phyloP scores from a whole-genome alignment of 2,888 invertebrate genomes.

The Euzophera pinguis region DNA sequence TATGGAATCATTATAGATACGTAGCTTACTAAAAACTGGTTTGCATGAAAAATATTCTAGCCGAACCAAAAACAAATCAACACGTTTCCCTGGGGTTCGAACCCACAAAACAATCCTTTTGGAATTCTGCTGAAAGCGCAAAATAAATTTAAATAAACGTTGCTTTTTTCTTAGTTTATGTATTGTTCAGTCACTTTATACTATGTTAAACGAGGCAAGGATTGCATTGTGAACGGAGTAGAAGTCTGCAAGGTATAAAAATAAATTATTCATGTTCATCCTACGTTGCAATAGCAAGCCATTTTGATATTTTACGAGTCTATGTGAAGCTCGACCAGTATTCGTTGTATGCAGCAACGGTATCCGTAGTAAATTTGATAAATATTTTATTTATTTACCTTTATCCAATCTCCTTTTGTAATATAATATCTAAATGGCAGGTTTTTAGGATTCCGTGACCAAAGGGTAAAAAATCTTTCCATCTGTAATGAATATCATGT shows the following conservation, averaged over 20 bases:
- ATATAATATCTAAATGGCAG: no score
- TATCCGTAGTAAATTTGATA: background rate
- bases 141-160: background rate
- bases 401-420: no score
- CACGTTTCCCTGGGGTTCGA: no score
- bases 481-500: no score
- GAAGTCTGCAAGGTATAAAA: constrained; percentile 9
- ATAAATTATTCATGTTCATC: constrained; percentile 11
- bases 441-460: no score
- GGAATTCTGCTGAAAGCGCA: background rate
- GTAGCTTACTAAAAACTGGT: no score
- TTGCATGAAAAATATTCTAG: no score
- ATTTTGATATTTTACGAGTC: background rate
- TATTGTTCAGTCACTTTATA: background rate
- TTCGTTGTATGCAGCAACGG: background rate
- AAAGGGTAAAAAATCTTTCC: no score
- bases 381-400: background rate
- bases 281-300: background rate
- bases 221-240: constrained; percentile 8
- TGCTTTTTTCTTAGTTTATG: background rate
- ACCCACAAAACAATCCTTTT: no score
- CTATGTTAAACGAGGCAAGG: constrained; percentile 9
- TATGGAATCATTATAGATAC: no score
- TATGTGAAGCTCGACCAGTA: background rate
- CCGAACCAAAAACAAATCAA: no score